phyloP scores from a whole-genome alignment of 2,888 invertebrate genomes.

The Diaprepes abbreviatus region DNA sequence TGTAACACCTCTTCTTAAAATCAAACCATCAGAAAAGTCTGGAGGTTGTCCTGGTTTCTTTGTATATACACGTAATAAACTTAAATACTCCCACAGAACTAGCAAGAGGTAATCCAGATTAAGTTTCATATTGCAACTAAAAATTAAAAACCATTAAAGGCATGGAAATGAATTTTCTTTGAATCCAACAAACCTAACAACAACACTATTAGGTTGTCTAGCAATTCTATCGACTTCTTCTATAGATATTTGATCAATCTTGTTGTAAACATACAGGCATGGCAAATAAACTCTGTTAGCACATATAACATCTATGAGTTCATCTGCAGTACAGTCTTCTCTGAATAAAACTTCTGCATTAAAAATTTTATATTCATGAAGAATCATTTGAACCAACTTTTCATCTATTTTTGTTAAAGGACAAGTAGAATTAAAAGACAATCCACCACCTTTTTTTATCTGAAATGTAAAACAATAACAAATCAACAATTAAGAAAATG shows the following conservation, averaged over 20 bases:
- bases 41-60: constrained; percentile 98
- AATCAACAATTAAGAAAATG: no score
- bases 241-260: constrained; percentile 99
- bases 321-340: constrained; percentile 96
- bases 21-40: constrained; percentile 95
- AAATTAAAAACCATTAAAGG: constrained; percentile 56
- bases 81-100: constrained; percentile 93
- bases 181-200: constrained; percentile 80
- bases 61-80: constrained; percentile 96
- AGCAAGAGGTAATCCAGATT: constrained; percentile 96
- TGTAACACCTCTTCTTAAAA: constrained; percentile 90
- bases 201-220: constrained; percentile 87
- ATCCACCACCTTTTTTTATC: constrained; percentile 95
- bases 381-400: constrained; percentile 96
- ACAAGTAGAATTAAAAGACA: constrained; percentile 97
- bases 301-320: constrained; percentile 97
- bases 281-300: constrained; percentile 96
- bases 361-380: constrained; percentile 98
- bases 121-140: constrained; percentile 98
- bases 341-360: constrained; percentile 96
- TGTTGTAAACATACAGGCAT: constrained; percentile 99
- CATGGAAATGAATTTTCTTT: no score
- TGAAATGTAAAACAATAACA: constrained; percentile 58
- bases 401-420: constrained; percentile 94
- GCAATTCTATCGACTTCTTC: constrained; percentile 98